Percentiles rank a stretch among this genome's conserved stretches.
These are phyloP conservation scores for Cephalotes varians DNA, from an alignment of 2,888 invertebrate genomes.

Conservation along the genomic window DNA sequence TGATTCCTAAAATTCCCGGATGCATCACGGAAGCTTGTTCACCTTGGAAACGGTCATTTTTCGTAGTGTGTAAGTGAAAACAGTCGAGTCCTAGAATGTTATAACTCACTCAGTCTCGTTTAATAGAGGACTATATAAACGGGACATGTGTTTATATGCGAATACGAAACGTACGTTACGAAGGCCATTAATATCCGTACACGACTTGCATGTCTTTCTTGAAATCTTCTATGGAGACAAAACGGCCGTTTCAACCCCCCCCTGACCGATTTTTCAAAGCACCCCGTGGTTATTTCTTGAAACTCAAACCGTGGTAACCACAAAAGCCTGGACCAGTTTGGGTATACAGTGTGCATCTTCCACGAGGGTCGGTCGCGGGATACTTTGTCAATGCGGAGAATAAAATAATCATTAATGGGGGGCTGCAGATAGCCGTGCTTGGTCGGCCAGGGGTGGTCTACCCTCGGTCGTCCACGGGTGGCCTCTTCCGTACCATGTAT, in stretches of 20 bases:
- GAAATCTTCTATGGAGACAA: constrained; percentile 26
- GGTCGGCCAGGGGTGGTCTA: constrained; percentile 71
- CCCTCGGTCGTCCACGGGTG: constrained; percentile 76
- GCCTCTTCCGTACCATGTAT: constrained; percentile 68
- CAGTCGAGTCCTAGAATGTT: neutral
- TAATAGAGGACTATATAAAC: constrained; percentile 32
- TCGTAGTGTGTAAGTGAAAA: neutral
- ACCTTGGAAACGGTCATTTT: neutral
- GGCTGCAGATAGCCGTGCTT: constrained; percentile 54
- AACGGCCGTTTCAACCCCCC: neutral
- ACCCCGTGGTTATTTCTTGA: constrained; percentile 42
- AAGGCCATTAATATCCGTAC: constrained; percentile 32
- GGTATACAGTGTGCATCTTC: constrained; percentile 20
- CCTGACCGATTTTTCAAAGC: constrained; percentile 36
- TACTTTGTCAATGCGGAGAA: constrained; percentile 58
- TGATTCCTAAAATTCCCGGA: neutral
- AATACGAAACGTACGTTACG: constrained; percentile 39
- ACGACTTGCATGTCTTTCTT: neutral
- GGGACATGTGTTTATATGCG: constrained; percentile 36
- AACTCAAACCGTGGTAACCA: constrained; percentile 23
- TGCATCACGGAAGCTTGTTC: neutral
- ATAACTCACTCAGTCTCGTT: neutral
- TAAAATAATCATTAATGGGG: constrained; percentile 74
- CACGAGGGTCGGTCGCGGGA: constrained; percentile 24
- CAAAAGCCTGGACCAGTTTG: constrained; percentile 43